Conservation (phyloP, 2,888 invertebrate species). For the Lysandra bellargus region DNA sequence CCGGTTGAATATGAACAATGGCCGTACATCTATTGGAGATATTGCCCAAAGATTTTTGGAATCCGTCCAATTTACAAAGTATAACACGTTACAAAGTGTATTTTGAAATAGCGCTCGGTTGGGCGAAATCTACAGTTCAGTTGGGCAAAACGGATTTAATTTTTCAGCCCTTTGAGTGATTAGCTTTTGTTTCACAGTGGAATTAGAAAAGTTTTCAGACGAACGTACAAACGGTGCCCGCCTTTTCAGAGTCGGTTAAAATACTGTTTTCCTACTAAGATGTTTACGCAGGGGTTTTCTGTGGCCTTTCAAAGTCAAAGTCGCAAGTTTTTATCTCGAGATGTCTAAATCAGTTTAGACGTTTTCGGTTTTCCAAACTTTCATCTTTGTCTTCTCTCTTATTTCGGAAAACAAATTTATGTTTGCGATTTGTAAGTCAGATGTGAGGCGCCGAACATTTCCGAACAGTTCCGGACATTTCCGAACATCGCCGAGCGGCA, state of each 20-base stretch:
- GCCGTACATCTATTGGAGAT: neutral
- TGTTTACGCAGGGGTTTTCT: neutral
- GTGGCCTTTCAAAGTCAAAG: neutral
- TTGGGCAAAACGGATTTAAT: neutral
- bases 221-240: neutral
- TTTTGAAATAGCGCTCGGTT: conserved; percentile 2
- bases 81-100: conserved; percentile 2
- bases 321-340: conserved; percentile 7
- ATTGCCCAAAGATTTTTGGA: conserved; percentile 3
- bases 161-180: neutral
- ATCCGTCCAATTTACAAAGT: conserved; percentile 10
- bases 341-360: neutral
- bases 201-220: neutral
- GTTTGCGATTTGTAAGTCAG: neutral
- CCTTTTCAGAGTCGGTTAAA: neutral
- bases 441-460: neutral
- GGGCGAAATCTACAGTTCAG: neutral
- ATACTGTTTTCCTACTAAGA: neutral
- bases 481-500: neutral
- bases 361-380: neutral
- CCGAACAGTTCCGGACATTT: neutral
- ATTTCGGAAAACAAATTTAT: neutral
- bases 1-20: neutral
- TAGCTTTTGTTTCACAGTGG: neutral
- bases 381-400: neutral